A percentile compares a stretch with the other conserved stretches of the same genome.
phyloP scores from a whole-genome alignment of 37 sponge, comb jelly and placozoan genomes.

The Spongilla lacustris region DNA sequence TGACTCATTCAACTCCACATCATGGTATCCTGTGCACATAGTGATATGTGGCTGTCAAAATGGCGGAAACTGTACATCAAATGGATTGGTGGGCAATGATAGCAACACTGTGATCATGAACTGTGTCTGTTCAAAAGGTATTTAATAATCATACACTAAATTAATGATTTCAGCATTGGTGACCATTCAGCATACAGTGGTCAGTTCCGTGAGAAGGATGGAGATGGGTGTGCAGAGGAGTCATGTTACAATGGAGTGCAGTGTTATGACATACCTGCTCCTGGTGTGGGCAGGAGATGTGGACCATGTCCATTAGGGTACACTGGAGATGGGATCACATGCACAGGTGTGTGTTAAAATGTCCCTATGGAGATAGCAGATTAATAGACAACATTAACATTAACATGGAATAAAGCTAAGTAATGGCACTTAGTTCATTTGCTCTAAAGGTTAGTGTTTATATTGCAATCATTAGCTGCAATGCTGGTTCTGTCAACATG shows the following conservation, averaged over 20 bases:
- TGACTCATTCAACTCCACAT: slow-evolving; percentile 26
- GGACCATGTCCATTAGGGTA: slow-evolving; percentile 65
- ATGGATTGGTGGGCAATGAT: slow-evolving; percentile 31
- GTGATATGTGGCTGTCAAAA: slow-evolving; percentile 61
- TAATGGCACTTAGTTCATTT: too few relatives aligned
- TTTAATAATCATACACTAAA: too few relatives aligned
- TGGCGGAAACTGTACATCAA: slow-evolving; percentile 55
- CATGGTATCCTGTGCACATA: slow-evolving; percentile 8
- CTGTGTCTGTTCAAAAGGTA: slow-evolving; percentile 57
- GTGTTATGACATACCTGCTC: slow-evolving; percentile 59
- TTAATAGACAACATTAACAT: too few relatives aligned
- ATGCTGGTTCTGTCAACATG: too few relatives aligned
- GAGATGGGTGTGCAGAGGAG: slow-evolving; percentile 59
- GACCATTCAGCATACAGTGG: slow-evolving; percentile 38
- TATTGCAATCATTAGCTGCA: too few relatives aligned
- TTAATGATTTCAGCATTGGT: not conserved
- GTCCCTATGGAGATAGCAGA: too few relatives aligned
- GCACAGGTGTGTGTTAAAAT: slow-evolving; percentile 33
- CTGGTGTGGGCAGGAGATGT: slow-evolving; percentile 49
- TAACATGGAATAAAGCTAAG: too few relatives aligned
- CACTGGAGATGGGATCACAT: slow-evolving; percentile 58
- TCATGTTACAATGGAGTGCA: slow-evolving; percentile 55
- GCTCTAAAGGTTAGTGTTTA: too few relatives aligned
- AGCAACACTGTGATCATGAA: slow-evolving; percentile 20
- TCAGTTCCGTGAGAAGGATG: slow-evolving; percentile 47